These are phyloP conservation scores for Prunella strophiata DNA, from an alignment of 2,797 vertebrate genomes.

Conservation along the genomic window DNA sequence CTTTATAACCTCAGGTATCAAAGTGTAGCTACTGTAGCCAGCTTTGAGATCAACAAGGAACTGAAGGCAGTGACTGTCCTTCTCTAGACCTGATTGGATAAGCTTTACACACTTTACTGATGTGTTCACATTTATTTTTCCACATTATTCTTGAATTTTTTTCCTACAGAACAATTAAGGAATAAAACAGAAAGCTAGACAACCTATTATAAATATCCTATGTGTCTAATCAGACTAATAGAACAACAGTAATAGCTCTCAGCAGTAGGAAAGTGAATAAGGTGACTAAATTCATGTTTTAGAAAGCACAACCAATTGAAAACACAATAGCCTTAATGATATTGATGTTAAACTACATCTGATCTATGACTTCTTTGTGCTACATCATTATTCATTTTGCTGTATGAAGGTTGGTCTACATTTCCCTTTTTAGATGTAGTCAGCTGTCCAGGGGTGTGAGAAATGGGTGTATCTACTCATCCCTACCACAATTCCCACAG, in stretches of 20 bases:
- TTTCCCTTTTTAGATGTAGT: background rate
- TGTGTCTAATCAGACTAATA: background rate
- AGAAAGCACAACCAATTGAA: background rate
- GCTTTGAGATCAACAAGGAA: background rate
- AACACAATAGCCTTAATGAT: background rate
- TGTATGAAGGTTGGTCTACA: background rate
- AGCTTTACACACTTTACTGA: background rate
- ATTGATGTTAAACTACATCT: background rate
- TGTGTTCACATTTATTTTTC: background rate
- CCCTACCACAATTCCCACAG: background rate
- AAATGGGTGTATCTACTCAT: accelerated
- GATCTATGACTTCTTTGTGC: background rate
- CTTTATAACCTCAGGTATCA: background rate
- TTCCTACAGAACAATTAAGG: background rate
- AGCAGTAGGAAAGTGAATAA: background rate
- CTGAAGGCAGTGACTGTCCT: background rate
- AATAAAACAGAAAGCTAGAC: background rate
- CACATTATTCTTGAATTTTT: background rate
- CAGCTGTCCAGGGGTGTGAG: background rate
- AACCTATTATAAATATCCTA: background rate
- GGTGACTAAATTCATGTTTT: background rate
- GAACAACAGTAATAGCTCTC: background rate
- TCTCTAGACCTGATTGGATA: background rate
- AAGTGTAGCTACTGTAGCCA: background rate
- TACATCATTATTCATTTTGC: background rate